Conservation (phyloP, 2,888 invertebrate species). For the Cosmia trapezina region DNA sequence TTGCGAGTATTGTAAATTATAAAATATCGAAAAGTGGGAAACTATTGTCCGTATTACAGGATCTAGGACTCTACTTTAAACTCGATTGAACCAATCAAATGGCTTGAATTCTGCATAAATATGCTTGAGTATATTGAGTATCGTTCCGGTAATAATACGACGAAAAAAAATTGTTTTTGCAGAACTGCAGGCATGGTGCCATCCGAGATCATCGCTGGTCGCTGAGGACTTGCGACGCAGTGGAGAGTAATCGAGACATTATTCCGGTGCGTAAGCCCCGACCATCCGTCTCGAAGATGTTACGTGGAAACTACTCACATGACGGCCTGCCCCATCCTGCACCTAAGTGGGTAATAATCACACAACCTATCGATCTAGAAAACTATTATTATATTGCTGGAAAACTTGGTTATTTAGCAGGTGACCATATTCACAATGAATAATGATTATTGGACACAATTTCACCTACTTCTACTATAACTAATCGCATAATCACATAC, state of each 20-base stretch:
- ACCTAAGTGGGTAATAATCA: constrained; percentile 66
- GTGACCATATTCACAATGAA: not conserved
- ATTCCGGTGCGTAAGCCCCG: constrained; percentile 82
- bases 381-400: constrained; percentile 28
- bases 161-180: not conserved
- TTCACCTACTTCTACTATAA: not conserved
- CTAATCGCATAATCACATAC: not conserved
- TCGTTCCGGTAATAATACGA: not conserved
- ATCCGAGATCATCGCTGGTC: constrained; percentile 22
- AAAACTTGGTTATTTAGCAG: constrained; percentile 6
- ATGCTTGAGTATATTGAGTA: not conserved
- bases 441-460: not conserved
- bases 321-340: constrained; percentile 61
- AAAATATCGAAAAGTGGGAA: not conserved
- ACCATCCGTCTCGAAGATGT: constrained; percentile 76
- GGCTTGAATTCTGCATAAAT: not conserved
- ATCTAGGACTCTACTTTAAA: not conserved
- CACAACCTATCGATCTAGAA: constrained; percentile 39
- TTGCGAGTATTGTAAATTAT: no score
- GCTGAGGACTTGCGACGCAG: constrained; percentile 61
- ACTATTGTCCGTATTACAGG: not conserved
- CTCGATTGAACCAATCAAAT: not conserved
- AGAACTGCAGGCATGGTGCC: not conserved
- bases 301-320: constrained; percentile 79
- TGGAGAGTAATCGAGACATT: constrained; percentile 82